Evolutionary conservation across 2,888 invertebrate genomes (phyloP).

Genomic region (Stratiomys singularior): DNA sequence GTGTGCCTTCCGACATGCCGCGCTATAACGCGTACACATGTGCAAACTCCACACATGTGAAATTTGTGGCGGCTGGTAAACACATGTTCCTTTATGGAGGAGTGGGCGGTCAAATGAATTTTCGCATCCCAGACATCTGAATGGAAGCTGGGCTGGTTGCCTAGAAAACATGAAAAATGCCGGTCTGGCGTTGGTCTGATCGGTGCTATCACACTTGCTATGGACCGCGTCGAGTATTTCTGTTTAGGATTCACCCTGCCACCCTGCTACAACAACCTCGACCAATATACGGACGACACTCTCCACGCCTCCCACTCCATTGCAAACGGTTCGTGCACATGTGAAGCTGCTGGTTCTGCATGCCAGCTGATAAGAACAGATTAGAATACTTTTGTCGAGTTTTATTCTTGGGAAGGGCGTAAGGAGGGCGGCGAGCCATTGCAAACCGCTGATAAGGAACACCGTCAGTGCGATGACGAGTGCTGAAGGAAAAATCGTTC

Average conservation of each 20-base stretch:
- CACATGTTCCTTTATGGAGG: slow-evolving; percentile 29
- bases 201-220: neutral
- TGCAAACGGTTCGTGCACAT: neutral
- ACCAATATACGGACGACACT: no score
- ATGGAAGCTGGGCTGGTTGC: neutral
- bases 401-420: slow-evolving; percentile 2
- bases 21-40: slow-evolving; percentile 8
- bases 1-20: slow-evolving; percentile 3
- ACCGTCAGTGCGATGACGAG: slow-evolving; percentile 1
- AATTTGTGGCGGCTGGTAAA: slow-evolving; percentile 12
- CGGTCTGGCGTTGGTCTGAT: slow-evolving; percentile 24
- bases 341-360: slow-evolving; percentile 27
- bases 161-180: slow-evolving; percentile 35
- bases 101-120: slow-evolving; percentile 10
- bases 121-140: slow-evolving; percentile 36
- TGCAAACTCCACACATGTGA: slow-evolving; percentile 19
- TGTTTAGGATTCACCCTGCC: neutral
- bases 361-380: slow-evolving; percentile 33
- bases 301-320: neutral
- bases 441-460: slow-evolving; percentile 23
- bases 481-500: neutral
- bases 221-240: neutral
- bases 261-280: no score
- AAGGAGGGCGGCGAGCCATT: neutral
- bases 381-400: slow-evolving; percentile 25